Evolutionary conservation across 2,797 vertebrate genomes (phyloP), one percentile per base, ranked within the genome.

Genomic region (Poecilia picta): DNA sequence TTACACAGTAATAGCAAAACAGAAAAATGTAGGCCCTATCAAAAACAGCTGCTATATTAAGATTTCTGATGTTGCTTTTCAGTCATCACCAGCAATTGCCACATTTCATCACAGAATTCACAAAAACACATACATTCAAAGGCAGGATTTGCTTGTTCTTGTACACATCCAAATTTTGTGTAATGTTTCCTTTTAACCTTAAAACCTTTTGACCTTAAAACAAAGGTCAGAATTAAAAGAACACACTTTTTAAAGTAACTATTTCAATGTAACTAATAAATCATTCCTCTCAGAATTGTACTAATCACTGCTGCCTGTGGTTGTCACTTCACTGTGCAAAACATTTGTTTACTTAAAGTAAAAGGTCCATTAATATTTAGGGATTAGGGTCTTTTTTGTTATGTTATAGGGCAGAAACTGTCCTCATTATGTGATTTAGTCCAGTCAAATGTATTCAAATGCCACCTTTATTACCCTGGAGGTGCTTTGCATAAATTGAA

Each of bases 401-500:
- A 94, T 92, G 91, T 94, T 94, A 95, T 86, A 85, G 91, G 93
- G 89, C 91, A 94, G 92, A 93, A 95, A 91, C 89, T 93, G 88
- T 93, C 92, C 93, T 96, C 94, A 94, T 96, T 94, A 95, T 96
- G 89, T 94, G 94, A 95, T 96, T 95, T 95, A 94, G 95, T 94
- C 94, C 93, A 94, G 92, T 95, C 94, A 95, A 95, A 96, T 95
- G 92, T 96, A 96, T 96, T 96, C 95, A 95, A 95, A 95, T 91
- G 93, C 93, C 95, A 96, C 95, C 96, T 96, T 96, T 95, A 96
- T 95, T 95, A 95, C 95, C 95, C 95, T 92, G 84, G 93, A 95
- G 95, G 95, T 95, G 91, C 93, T 96, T 96, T 96, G 95, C 95
- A 96, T 96, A 96, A 95, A 96, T 95, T 95, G 94, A 96, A 96